Base-by-base conservation (phyloP, 2,797 vertebrate genomes). In the Hafferia zeledoni region DNA sequence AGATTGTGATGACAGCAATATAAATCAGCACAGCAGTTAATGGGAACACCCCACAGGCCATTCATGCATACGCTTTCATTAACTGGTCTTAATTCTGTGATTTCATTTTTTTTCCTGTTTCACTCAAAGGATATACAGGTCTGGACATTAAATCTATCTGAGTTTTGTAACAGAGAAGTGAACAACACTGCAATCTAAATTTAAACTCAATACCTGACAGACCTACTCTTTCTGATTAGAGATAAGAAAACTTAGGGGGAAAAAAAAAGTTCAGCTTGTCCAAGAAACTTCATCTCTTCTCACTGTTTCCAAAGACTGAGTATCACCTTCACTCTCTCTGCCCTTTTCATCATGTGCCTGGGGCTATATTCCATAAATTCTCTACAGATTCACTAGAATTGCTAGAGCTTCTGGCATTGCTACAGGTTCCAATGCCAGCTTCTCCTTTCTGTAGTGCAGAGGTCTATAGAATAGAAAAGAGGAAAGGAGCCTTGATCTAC, bases 1-100 rank as follows among this genome's bases (percentile, higher is more conserved):
- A 78, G 31, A 68, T 65, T 92, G n/a, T 8, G 7, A 81, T 81
- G 76, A 78, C 79, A 95, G 25, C 85, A 80, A 44, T 77, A 89
- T 85, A 85, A 89, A 94, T 90, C 75, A 89, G 49, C 46, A 37
- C 49, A 75, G 83, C 60, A 61, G 57, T 87, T 93, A 94, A 44
- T 81, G 78, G 94, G 84, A 95, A 83, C 77, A 77, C 33, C 56
- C 64, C 64, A 68, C 65, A 53, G 79, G 60, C 64, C 50, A 31
- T 55, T 89, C 90, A 87, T 33, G 39, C 2, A 0, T 64, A 68
- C 1, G 1, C 46, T 92, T 78, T 75, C 79, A 78, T 80, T 78
- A 93, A 50, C 20, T 52, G 16, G 3, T 65, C 52, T 83, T 68
- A 28, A 30, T 74, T 89, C 43, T 80, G 31, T 55, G 78, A 65